A percentile compares a stretch with the other conserved stretches of the same genome.
These are phyloP conservation scores for Apotomis capreana DNA, from an alignment of 2,888 invertebrate genomes.

Conservation along the genomic window DNA sequence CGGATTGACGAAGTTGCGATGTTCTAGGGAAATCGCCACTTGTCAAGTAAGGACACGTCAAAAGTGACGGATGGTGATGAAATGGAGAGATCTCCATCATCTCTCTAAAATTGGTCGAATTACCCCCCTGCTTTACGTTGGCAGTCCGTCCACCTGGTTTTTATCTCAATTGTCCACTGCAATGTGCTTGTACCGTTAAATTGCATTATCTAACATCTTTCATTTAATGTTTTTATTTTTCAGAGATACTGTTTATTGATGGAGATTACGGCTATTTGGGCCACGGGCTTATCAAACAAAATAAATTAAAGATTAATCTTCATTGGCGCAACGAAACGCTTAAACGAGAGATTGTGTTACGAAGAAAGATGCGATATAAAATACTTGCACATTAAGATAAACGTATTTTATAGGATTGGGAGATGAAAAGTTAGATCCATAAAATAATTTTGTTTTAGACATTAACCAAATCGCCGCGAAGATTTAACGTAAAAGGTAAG, in stretches of 20 bases:
- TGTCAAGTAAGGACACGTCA: no score
- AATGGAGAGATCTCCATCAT: no score
- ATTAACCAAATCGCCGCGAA: no score
- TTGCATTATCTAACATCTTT: slow-evolving; percentile 52
- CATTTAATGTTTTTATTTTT: slow-evolving; percentile 56
- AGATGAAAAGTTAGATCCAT: neutral
- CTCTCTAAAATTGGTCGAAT: no score
- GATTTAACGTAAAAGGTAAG: no score
- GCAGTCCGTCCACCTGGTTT: no score
- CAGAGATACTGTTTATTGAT: slow-evolving; percentile 50
- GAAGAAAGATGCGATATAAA: slow-evolving; percentile 16
- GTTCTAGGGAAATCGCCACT: no score
- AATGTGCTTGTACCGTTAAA: slow-evolving; percentile 44
- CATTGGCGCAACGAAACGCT: slow-evolving; percentile 25
- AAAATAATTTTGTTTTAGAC: neutral
- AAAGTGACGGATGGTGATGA: no score
- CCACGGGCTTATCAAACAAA: slow-evolving; percentile 30
- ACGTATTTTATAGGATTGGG: neutral
- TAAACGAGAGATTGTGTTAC: slow-evolving; percentile 20
- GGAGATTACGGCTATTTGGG: slow-evolving; percentile 32
- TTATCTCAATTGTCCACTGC: neutral
- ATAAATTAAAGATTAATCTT: slow-evolving; percentile 40
- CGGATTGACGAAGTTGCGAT: no score
- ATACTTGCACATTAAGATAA: slow-evolving; percentile 16
- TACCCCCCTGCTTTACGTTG: no score